A percentile compares a stretch with the other conserved stretches of the same genome.
Conservation (phyloP, 1,140 invertebrate genomes). For the Diorhabda sublineata region DNA sequence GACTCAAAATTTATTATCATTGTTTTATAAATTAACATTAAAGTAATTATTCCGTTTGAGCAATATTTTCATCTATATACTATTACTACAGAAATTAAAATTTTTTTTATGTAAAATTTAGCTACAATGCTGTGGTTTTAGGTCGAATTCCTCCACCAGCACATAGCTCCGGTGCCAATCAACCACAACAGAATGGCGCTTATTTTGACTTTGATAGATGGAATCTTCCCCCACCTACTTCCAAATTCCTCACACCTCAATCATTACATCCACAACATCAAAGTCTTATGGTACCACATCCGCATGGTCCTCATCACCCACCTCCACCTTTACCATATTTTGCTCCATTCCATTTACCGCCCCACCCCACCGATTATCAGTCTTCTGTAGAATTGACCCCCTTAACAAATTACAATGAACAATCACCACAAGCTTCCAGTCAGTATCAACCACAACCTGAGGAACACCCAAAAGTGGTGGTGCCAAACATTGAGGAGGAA, state of each 20-base stretch:
- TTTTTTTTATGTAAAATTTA: too few relatives aligned
- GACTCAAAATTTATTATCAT: too few relatives aligned
- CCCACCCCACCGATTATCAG: conserved; percentile 59
- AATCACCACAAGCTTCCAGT: conserved; percentile 28
- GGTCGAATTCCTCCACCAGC: conserved; percentile 66
- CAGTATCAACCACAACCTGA: conserved; percentile 47
- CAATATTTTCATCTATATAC: too few relatives aligned
- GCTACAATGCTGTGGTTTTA: conserved; percentile 10
- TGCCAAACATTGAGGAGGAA: conserved; percentile 82
- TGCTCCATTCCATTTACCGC: conserved; percentile 62
- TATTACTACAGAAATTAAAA: too few relatives aligned
- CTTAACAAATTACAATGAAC: conserved; percentile 55
- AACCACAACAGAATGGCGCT: conserved; percentile 58
- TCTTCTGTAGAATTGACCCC: conserved; percentile 62
- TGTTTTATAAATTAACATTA: too few relatives aligned
- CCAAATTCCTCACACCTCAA: conserved; percentile 64
- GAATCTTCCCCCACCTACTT: conserved; percentile 60
- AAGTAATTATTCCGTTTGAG: too few relatives aligned
- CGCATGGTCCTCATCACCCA: conserved; percentile 57
- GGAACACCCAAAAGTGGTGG: conserved; percentile 73
- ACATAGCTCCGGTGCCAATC: conserved; percentile 60
- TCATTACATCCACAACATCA: conserved; percentile 59
- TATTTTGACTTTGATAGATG: conserved; percentile 71
- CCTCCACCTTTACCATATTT: conserved; percentile 61
- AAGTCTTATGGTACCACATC: conserved; percentile 49